Conservation (phyloP, 2,888 invertebrate genomes). For the Protophormia terraenovae region DNA sequence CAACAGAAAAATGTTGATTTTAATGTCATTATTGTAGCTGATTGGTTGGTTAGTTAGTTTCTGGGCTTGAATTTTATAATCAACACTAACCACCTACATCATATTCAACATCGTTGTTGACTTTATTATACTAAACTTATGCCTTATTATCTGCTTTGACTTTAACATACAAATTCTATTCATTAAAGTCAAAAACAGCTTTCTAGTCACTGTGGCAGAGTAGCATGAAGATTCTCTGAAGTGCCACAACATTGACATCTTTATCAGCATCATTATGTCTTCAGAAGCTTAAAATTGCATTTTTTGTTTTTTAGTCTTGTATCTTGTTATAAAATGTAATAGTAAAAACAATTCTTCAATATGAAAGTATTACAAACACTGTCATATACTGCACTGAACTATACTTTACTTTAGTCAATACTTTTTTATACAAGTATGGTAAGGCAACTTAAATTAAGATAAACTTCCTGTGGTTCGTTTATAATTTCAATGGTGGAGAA, state of each 20-base stretch:
- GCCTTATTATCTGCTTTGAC: slow-evolving; percentile 1
- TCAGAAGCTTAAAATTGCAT: slow-evolving; percentile 48
- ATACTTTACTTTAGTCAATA: not conserved
- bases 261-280: slow-evolving; percentile 65
- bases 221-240: slow-evolving; percentile 1
- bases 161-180: slow-evolving; percentile 13
- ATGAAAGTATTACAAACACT: slow-evolving; percentile 7
- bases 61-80: not conserved
- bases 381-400: not conserved
- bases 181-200: not conserved
- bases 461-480: not conserved
- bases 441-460: slow-evolving; percentile 4
- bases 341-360: slow-evolving; percentile 16
- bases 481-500: not conserved
- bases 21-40: slow-evolving; percentile 31
- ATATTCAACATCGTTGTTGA: not conserved
- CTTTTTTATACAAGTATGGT: not conserved
- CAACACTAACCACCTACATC: not conserved
- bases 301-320: slow-evolving; percentile 1
- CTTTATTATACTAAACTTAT: not conserved
- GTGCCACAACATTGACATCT: slow-evolving; percentile 59
- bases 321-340: not conserved
- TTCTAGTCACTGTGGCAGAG: not conserved
- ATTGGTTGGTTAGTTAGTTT: slow-evolving; percentile 40
- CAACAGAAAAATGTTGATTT: slow-evolving; percentile 3